phyloP scores from a whole-genome alignment of 2,797 vertebrate genomes.

The Natrix natrix region DNA sequence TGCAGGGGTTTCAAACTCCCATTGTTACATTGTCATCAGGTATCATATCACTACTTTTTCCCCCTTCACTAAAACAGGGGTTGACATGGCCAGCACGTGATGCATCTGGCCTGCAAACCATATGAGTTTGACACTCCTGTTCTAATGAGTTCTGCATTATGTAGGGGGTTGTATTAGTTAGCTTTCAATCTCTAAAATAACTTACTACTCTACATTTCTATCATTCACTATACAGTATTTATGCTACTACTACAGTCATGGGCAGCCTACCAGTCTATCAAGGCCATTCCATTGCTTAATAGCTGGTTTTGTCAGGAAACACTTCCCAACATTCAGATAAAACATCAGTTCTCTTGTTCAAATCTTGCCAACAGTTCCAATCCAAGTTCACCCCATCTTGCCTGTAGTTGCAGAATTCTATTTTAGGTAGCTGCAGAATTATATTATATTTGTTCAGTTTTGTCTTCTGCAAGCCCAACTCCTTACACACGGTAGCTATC shows the following conservation, averaged over 20 bases:
- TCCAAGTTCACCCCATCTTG: neutral
- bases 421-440: neutral
- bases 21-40: fast-evolving
- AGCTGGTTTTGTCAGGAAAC: neutral
- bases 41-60: no score
- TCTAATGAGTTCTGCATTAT: neutral
- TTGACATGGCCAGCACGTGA: no score
- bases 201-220: neutral
- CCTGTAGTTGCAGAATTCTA: neutral
- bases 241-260: neutral
- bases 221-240: neutral
- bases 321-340: neutral
- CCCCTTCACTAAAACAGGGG: no score
- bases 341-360: neutral
- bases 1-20: no score
- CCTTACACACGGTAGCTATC: neutral
- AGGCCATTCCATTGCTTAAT: neutral
- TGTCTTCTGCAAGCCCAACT: neutral
- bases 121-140: no score
- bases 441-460: neutral
- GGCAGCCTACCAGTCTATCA: neutral
- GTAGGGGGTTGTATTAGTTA: neutral
- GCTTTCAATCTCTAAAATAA: neutral
- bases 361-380: neutral
- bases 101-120: no score